Conservation (phyloP, 1,140 invertebrate species). For the Sminthurinus signatus region DNA sequence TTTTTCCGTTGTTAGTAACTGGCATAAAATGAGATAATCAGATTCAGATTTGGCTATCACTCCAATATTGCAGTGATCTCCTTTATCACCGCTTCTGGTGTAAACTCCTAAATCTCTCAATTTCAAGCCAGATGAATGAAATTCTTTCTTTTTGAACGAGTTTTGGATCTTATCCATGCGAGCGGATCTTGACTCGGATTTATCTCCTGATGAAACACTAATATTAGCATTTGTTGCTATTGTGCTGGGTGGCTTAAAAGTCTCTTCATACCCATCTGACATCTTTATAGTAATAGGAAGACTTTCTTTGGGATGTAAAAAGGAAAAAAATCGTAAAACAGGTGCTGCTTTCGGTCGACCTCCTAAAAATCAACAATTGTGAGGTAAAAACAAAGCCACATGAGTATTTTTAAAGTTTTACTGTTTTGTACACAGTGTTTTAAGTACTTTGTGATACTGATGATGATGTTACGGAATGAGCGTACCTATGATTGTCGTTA, state of each 20-base stretch:
- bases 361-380: no score
- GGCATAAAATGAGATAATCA: conserved; percentile 46
- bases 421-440: no score
- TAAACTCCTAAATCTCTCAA: no score
- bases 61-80: conserved; percentile 51
- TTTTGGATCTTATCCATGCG: conserved; percentile 5
- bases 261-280: no score
- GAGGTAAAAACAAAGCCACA: no score
- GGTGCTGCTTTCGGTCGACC: conserved; percentile 52
- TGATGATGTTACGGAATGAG: no score
- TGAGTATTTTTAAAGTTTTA: no score
- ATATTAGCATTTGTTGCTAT: no score
- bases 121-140: conserved; percentile 51
- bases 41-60: conserved; percentile 50
- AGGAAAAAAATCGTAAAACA: conserved; percentile 50
- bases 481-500: conserved; percentile 47
- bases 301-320: conserved; percentile 43
- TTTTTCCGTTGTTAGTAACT: conserved; percentile 46
- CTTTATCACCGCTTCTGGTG: conserved; percentile 54
- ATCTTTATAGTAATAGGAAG: neutral
- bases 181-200: neutral
- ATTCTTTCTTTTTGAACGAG: conserved; percentile 46
- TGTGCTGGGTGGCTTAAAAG: no score
- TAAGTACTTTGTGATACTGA: no score
- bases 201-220: neutral